These are phyloP conservation scores for Manacus vitellinus DNA, from an alignment of 2,113 vertebrate species.

Conservation along the genomic window DNA sequence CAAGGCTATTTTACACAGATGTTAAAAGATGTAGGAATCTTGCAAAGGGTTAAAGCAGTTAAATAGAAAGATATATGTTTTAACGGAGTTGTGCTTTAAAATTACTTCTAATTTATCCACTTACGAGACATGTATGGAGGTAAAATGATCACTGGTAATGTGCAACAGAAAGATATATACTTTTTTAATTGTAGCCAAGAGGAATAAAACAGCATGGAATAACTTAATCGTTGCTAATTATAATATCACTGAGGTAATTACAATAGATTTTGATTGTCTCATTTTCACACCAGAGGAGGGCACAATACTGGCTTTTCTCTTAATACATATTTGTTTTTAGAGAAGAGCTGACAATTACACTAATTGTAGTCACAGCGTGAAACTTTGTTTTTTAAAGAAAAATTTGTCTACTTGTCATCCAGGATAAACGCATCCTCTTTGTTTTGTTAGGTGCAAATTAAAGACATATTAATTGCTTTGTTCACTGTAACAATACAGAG, in stretches of 20 bases:
- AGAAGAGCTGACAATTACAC: slow-evolving; percentile 91
- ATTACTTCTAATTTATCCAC: slow-evolving; percentile 85
- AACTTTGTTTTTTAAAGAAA: slow-evolving; percentile 85
- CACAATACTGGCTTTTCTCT: slow-evolving; percentile 83
- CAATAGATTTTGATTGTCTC: slow-evolving; percentile 97
- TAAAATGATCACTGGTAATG: slow-evolving; percentile 87
- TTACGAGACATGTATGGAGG: slow-evolving; percentile 82
- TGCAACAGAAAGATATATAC: slow-evolving; percentile 90
- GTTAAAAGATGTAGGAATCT: slow-evolving; percentile 22
- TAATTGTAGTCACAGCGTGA: slow-evolving; percentile 91
- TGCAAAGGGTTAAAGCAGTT: slow-evolving; percentile 75
- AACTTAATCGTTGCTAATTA: slow-evolving; percentile 96
- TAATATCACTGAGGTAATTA: slow-evolving; percentile 97
- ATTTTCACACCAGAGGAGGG: slow-evolving; percentile 89
- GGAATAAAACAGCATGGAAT: slow-evolving; percentile 88
- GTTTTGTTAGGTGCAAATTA: slow-evolving; percentile 82
- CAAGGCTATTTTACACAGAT: slow-evolving; percentile 48
- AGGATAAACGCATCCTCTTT: slow-evolving; percentile 75
- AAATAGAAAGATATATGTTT: slow-evolving; percentile 80
- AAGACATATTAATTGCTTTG: slow-evolving; percentile 81
- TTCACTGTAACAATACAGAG: slow-evolving; percentile 69
- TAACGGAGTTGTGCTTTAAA: slow-evolving; percentile 83
- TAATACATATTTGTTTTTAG: slow-evolving; percentile 96
- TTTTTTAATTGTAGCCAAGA: slow-evolving; percentile 92
- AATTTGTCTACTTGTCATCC: slow-evolving; percentile 77